Evolutionary conservation across 2,888 invertebrate species (phyloP), one percentile per base, ranked within the genome.

Genomic region (Agrotis clavis): DNA sequence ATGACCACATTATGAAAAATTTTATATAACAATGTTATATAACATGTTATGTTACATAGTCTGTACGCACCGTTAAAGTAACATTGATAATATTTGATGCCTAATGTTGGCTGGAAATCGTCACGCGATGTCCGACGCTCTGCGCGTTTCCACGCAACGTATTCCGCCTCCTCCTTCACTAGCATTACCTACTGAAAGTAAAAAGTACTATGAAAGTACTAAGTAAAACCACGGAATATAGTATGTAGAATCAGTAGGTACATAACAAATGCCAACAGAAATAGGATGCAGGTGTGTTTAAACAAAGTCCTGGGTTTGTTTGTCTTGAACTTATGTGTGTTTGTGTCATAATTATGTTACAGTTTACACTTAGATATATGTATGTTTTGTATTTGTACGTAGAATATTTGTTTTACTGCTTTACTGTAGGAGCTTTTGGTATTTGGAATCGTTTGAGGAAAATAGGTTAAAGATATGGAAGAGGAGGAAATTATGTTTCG

Each of bases 281-380:
- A 74, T 66, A 64, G 25, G 72, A 59, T 71, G 54, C 85, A 82
- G 83, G 85, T 84, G 78, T 71, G 71, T 77, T 82, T 73, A 59
- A 48, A 62, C 69, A 71, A 73, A 71, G 76, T 71, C 18, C 60
- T 56, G 50, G 56, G 76, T 77, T 69, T 76, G 74, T 83, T 76
- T 70, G 74, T 62, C 61, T 71, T 60, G 9, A 67, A 77, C 81
- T 77, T 56, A 35, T 56, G 61, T 68, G 59, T 74, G 69, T 84
- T 77, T 82, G 75, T 69, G 51, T 74, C 61, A 75, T 76, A 81
- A 78, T 77, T 76, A 65, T 70, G 77, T 75, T 60, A 62, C 50
- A 66, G 66, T 63, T 51, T 71, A 66, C 35, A 65, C 63, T 59
- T 73, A 53, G 19, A 47, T 21, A 45, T 35, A 61, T 2, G 66